A percentile compares a stretch with the other conserved stretches of the same genome.
Evolutionary conservation across 2,113 vertebrate genomes (phyloP).

Genomic region (Sclerurus mexicanus): DNA sequence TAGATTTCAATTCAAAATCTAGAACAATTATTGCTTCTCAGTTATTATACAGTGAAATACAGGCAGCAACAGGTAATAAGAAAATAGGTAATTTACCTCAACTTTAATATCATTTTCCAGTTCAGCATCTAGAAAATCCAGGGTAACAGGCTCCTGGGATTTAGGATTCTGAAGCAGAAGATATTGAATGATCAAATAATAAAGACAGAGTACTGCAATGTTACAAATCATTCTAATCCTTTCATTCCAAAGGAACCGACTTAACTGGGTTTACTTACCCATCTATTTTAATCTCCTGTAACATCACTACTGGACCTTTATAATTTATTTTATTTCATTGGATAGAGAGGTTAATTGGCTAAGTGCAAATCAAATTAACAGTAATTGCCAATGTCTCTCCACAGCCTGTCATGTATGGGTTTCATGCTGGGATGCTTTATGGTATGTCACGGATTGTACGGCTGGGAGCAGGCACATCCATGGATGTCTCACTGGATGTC

Average conservation of each 20-base stretch:
- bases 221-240: background rate
- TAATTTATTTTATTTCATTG: background rate
- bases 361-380: background rate
- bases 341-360: background rate
- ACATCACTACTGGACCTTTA: background rate
- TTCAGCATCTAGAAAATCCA: slow-evolving; percentile 96
- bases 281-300: background rate
- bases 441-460: background rate
- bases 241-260: background rate
- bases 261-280: slow-evolving; percentile 46
- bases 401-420: background rate
- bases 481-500: background rate
- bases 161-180: slow-evolving; percentile 89
- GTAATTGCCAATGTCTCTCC: background rate
- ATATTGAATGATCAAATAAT: slow-evolving; percentile 37
- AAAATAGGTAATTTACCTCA: slow-evolving; percentile 76
- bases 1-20: background rate
- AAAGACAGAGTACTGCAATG: background rate
- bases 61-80: background rate
- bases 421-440: background rate
- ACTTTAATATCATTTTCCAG: slow-evolving; percentile 97
- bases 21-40: background rate
- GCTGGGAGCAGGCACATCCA: background rate
- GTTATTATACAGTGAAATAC: background rate
- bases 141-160: slow-evolving; percentile 97